phyloP scores from a whole-genome alignment of 2,888 invertebrate genomes.

The Napeogenes inachia region DNA sequence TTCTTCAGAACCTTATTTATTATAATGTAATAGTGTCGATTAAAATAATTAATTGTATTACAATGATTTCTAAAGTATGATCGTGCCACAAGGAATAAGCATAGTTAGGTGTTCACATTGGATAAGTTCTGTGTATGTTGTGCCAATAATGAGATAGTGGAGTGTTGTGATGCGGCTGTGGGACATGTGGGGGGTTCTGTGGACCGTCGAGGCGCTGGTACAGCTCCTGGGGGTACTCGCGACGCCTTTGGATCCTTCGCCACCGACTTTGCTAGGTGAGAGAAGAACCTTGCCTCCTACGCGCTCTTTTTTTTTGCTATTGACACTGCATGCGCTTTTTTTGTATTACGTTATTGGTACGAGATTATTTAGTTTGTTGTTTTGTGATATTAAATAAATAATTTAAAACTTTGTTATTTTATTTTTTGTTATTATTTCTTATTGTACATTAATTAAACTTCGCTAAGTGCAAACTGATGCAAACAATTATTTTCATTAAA shows the following conservation, averaged over 20 bases:
- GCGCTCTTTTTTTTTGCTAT: slow-evolving; percentile 36
- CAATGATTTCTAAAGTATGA: slow-evolving; percentile 72
- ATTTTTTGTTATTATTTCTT: neutral
- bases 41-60: slow-evolving; percentile 46
- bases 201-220: slow-evolving; percentile 62
- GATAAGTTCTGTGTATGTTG: slow-evolving; percentile 75
- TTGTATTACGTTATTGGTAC: slow-evolving; percentile 9
- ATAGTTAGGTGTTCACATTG: slow-evolving; percentile 72
- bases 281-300: slow-evolving; percentile 62
- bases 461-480: slow-evolving; percentile 3
- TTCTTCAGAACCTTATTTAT: slow-evolving; percentile 45
- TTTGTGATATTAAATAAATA: no score
- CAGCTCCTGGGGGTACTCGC: slow-evolving; percentile 60
- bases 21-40: slow-evolving; percentile 63
- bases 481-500: slow-evolving; percentile 7
- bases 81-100: slow-evolving; percentile 72
- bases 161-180: slow-evolving; percentile 76
- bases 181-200: slow-evolving; percentile 74
- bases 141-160: slow-evolving; percentile 78
- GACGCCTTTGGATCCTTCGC: slow-evolving; percentile 66
- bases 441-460: slow-evolving; percentile 1
- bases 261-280: slow-evolving; percentile 67
- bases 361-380: no score
- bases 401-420: slow-evolving; percentile 2
- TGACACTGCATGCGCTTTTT: slow-evolving; percentile 48